Evolutionary conservation across 2,888 invertebrate genomes (phyloP).

Genomic region (Temnothorax ravouxi): DNA sequence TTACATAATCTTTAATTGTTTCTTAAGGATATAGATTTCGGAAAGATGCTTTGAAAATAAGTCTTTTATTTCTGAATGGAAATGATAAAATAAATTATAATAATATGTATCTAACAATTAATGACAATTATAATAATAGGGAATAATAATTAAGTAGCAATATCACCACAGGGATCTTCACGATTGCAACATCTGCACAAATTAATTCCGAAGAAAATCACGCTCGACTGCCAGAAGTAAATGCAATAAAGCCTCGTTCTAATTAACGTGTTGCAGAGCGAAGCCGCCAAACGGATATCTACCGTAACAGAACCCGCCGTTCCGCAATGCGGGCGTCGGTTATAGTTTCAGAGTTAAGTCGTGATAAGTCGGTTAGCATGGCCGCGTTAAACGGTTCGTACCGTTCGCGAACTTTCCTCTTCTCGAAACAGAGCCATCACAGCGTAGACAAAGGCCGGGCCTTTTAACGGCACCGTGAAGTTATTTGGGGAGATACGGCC

Average conservation of each 20-base stretch:
- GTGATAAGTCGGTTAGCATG: conserved; percentile 62
- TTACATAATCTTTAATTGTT: neutral
- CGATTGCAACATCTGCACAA: neutral
- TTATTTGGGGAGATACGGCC: conserved; percentile 55
- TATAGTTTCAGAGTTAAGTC: conserved; percentile 55
- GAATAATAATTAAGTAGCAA: neutral
- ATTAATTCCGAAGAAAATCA: neutral
- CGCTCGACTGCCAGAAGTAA: conserved; percentile 12
- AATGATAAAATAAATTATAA: conserved; percentile 4
- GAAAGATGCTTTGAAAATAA: neutral
- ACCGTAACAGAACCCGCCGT: conserved; percentile 30
- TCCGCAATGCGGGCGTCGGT: conserved; percentile 43
- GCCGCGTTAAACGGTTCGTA: conserved; percentile 49
- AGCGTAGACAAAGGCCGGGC: conserved; percentile 46
- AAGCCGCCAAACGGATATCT: conserved; percentile 31
- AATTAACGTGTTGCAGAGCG: conserved; percentile 28
- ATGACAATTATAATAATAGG: neutral
- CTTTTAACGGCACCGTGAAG: conserved; percentile 55
- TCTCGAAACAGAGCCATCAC: neutral
- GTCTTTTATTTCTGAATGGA: neutral
- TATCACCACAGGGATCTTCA: neutral
- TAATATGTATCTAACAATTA: neutral
- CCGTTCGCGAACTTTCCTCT: conserved; percentile 35
- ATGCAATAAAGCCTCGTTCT: conserved; percentile 13
- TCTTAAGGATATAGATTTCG: neutral